A percentile compares a stretch with the other conserved stretches of the same genome.
Conservation (phyloP, 1,140 invertebrate genomes). For the Macrosteles quadrilineatus region DNA sequence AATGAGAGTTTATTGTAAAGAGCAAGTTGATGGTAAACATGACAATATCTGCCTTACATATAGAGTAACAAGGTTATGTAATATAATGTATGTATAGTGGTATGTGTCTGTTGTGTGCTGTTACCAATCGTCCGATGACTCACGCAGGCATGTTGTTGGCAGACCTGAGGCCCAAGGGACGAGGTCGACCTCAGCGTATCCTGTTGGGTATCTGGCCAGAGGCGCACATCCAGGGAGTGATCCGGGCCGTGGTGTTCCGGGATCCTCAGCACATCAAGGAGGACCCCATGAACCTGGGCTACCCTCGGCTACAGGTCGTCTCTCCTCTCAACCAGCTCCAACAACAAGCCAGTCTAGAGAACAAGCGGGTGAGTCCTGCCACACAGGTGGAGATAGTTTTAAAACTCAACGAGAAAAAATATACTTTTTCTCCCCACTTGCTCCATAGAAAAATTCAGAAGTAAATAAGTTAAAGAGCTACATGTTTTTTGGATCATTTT, state of each 20-base stretch:
- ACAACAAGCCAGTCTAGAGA: slow-evolving; percentile 9
- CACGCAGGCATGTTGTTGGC: slow-evolving; percentile 36
- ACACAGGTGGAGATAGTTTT: no score
- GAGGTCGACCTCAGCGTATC: slow-evolving; percentile 85
- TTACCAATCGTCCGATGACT: slow-evolving; percentile 43
- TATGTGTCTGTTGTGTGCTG: no score
- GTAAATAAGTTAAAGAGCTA: no score
- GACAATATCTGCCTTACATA: no score
- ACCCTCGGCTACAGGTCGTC: slow-evolving; percentile 55
- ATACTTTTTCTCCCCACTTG: no score
- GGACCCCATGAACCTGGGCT: slow-evolving; percentile 61
- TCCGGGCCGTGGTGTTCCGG: slow-evolving; percentile 86
- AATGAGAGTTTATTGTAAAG: no score
- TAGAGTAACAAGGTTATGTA: no score
- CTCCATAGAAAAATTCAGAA: no score
- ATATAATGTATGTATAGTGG: no score
- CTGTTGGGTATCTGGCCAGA: slow-evolving; percentile 89
- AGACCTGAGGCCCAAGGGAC: slow-evolving; percentile 86
- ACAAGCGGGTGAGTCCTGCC: slow-evolving; percentile 49
- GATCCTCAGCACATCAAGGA: slow-evolving; percentile 77
- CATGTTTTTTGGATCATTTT: no score
- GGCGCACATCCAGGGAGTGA: slow-evolving; percentile 87
- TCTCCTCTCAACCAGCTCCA: slow-evolving; percentile 13
- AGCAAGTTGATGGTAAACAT: no score
- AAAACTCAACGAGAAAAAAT: no score